Conservation (phyloP, 2,113 vertebrate species). For the Anarhynchus alexandrinus region DNA sequence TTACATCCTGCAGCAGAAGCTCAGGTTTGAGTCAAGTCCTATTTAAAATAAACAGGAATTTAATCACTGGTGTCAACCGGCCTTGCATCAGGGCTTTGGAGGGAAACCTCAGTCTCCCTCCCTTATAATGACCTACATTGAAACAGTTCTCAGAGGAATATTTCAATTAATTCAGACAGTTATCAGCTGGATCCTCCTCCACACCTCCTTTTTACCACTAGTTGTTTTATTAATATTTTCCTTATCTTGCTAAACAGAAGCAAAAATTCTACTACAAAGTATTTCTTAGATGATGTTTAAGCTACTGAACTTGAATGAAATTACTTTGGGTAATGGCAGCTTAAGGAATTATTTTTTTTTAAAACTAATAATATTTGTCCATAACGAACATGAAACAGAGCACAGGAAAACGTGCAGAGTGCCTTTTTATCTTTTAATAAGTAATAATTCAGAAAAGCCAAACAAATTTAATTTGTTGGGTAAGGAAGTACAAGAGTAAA, state of each 20-base stretch:
- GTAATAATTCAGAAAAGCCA: background rate
- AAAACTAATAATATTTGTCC: background rate
- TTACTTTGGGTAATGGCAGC: background rate
- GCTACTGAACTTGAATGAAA: background rate
- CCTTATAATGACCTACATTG: background rate
- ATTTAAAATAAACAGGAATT: background rate
- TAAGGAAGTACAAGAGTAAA: background rate
- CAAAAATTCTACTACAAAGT: background rate
- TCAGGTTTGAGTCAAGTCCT: background rate
- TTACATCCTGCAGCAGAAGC: background rate
- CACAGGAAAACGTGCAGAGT: background rate
- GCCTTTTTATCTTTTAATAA: background rate
- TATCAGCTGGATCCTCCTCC: background rate
- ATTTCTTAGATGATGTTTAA: background rate
- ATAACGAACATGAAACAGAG: background rate
- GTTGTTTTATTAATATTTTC: background rate
- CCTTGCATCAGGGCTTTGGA: background rate
- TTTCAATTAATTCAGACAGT: conserved; percentile 2
- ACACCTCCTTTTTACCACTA: background rate
- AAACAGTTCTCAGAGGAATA: background rate
- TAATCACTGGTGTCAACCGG: background rate
- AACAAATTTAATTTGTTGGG: background rate
- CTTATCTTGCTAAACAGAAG: conserved; percentile 2
- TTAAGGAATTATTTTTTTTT: background rate
- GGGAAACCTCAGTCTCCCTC: background rate